Percentiles rank a stretch among this genome's conserved stretches.
These are phyloP conservation scores for Sipha maydis DNA, from an alignment of 2,888 invertebrate species.

Conservation along the genomic window DNA sequence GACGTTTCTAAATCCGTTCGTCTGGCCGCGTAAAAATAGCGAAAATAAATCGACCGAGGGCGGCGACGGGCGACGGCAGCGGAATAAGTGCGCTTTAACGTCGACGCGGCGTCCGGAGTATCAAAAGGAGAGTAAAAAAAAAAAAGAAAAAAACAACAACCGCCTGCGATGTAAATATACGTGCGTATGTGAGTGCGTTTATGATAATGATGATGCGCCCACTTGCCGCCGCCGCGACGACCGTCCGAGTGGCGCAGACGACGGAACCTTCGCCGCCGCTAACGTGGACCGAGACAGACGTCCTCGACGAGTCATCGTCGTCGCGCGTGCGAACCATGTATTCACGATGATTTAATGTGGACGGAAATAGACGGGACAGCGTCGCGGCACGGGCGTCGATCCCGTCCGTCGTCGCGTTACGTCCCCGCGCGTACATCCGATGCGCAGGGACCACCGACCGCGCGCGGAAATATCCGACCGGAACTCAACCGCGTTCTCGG, in stretches of 20 bases:
- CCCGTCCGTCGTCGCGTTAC: too few species aligned
- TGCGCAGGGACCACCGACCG: too few species aligned
- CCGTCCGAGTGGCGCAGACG: not conserved
- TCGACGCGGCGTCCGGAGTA: constrained; percentile 23
- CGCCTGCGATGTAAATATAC: not conserved
- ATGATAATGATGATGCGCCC: constrained; percentile 3
- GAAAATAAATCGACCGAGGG: constrained; percentile 28
- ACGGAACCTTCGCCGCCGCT: constrained; percentile 27
- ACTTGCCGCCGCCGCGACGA: not conserved
- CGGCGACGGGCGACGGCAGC: not conserved
- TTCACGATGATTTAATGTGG: constrained; percentile 16
- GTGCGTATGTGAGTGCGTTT: too few species aligned
- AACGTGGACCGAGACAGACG: not conserved
- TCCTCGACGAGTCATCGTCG: constrained; percentile 18
- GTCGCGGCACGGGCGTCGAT: not conserved
- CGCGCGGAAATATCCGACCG: too few species aligned
- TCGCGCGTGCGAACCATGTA: constrained; percentile 18
- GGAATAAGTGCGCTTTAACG: not conserved
- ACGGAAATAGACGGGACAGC: not conserved
- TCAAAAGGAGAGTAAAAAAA: not conserved
- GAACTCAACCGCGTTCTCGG: too few species aligned
- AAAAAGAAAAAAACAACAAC: not conserved
- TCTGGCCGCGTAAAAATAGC: constrained; percentile 50
- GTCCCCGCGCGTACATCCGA: too few species aligned
- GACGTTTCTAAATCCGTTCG: constrained; percentile 47